A percentile compares a stretch with the other conserved stretches of the same genome.
Conservation (phyloP, 2,888 invertebrate genomes). For the Pogonocherus hispidulus region DNA sequence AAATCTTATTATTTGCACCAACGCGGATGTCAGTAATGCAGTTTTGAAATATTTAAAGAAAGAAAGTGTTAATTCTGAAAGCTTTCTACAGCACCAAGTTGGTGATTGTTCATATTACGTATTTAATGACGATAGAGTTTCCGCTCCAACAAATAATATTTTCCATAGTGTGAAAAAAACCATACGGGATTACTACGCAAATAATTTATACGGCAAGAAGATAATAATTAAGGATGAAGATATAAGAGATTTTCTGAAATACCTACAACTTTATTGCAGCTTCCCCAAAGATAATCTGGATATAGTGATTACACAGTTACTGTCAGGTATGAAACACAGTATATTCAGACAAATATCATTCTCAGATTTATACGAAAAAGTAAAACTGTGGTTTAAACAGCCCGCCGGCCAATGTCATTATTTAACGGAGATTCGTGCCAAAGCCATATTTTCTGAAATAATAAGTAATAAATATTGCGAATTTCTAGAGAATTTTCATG, state of each 20-base stretch:
- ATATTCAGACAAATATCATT: background rate
- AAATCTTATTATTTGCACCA: conserved; percentile 5
- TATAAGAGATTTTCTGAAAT: background rate
- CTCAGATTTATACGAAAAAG: background rate
- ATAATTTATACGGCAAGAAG: background rate
- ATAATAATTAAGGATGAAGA: background rate
- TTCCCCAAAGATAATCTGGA: background rate
- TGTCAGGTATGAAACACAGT: background rate
- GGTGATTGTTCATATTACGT: background rate
- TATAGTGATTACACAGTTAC: background rate
- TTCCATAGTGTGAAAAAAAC: background rate
- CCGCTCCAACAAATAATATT: too few relatives aligned
- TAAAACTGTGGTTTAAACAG: background rate
- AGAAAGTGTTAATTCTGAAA: background rate
- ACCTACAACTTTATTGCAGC: background rate
- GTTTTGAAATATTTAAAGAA: background rate
- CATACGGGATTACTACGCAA: background rate
- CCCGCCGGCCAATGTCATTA: background rate
- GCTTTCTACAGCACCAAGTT: background rate
- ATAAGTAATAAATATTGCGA: conserved; percentile 3
- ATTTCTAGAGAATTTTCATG: background rate
- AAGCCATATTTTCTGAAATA: background rate
- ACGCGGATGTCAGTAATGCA: background rate
- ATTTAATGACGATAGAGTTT: too few relatives aligned
- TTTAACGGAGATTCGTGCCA: background rate